Evolutionary conservation across 2,888 invertebrate species (phyloP).

Genomic region (Agonopterix alstromeriana): DNA sequence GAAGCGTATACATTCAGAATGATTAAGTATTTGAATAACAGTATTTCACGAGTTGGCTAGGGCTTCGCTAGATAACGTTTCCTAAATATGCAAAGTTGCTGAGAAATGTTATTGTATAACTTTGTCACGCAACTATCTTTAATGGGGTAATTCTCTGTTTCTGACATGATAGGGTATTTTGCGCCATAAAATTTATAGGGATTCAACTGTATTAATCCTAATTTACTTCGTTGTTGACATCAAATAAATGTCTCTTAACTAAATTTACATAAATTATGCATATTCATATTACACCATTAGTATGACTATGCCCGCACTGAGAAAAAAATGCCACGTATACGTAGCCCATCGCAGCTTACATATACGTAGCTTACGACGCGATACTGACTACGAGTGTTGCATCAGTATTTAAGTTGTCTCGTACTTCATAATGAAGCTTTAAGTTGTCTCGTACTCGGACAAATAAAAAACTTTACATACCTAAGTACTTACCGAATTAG

Average conservation of each 20-base stretch:
- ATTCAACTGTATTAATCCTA: slow-evolving; percentile 2
- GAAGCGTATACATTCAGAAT: slow-evolving; percentile 1
- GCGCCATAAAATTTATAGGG: slow-evolving; percentile 1
- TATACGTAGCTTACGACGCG: too few species aligned
- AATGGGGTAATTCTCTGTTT: slow-evolving; percentile 7
- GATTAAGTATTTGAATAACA: neutral
- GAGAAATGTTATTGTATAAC: slow-evolving; percentile 4
- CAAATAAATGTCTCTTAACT: slow-evolving; percentile 2
- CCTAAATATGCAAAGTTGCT: slow-evolving; percentile 2
- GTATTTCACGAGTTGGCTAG: neutral
- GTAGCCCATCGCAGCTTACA: too few species aligned
- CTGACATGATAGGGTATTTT: slow-evolving; percentile 7
- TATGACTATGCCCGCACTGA: neutral
- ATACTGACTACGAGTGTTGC: too few species aligned
- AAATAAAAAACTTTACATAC: too few species aligned
- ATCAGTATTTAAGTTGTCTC: too few species aligned
- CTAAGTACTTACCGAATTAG: too few species aligned
- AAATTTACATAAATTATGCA: slow-evolving; percentile 2
- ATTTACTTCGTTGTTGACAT: slow-evolving; percentile 1
- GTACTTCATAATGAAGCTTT: too few species aligned
- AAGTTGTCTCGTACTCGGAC: too few species aligned
- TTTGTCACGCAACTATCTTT: slow-evolving; percentile 7
- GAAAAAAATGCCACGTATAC: too few species aligned
- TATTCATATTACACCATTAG: slow-evolving; percentile 3
- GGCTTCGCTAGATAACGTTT: neutral